Evolutionary conservation across 2,797 vertebrate genomes (phyloP).

Genomic region (Lophius americanus): DNA sequence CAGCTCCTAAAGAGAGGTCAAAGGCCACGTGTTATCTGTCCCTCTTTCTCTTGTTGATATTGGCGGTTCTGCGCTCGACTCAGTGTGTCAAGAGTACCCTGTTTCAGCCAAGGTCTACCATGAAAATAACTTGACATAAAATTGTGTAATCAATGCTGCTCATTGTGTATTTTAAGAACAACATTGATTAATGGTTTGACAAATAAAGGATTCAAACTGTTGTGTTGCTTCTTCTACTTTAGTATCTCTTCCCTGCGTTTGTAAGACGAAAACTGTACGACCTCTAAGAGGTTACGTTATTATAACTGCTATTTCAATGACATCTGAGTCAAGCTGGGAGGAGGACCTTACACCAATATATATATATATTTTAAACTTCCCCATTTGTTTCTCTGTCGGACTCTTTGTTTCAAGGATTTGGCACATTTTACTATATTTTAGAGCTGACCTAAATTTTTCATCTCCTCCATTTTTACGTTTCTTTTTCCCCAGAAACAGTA

Average conservation of each 20-base stretch:
- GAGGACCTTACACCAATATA: too few relatives aligned
- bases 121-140: not conserved
- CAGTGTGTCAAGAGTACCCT: not conserved
- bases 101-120: not conserved
- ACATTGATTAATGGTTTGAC: too few relatives aligned
- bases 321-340: too few relatives aligned
- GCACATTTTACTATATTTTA: not conserved
- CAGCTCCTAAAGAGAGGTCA: slow-evolving; percentile 35
- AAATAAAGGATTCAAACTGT: not conserved
- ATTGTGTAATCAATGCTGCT: too few relatives aligned
- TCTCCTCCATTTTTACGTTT: not conserved
- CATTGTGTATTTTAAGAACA: too few relatives aligned
- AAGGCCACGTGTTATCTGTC: slow-evolving; percentile 22
- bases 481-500: not conserved
- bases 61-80: not conserved
- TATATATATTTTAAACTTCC: too few relatives aligned
- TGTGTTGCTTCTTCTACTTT: not conserved
- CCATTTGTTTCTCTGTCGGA: too few relatives aligned
- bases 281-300: too few relatives aligned
- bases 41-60: not conserved
- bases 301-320: too few relatives aligned
- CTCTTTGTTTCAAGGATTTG: too few relatives aligned
- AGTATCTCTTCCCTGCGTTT: too few relatives aligned
- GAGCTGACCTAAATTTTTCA: slow-evolving; percentile 5
- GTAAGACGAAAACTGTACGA: too few relatives aligned